Evolutionary conservation across 2,797 vertebrate species (phyloP), one percentile per base, ranked within the genome.

Genomic region (Acrossocheilus wenchowensis): DNA sequence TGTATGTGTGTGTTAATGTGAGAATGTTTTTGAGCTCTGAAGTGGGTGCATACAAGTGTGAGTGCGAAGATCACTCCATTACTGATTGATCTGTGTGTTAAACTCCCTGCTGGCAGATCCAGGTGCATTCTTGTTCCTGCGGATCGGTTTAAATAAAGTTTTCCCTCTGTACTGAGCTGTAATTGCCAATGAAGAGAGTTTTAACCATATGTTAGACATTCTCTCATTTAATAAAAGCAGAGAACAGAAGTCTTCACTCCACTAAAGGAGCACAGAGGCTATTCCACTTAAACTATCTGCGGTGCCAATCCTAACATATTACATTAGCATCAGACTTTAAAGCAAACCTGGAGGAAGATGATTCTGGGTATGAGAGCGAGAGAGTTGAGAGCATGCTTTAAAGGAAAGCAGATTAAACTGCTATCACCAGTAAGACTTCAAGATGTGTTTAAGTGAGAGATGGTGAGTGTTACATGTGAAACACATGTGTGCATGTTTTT

Each of bases 191-290:
- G 92, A 92, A 90, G 92, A 77, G 86, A 89, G 92, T 94, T 85
- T 92, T 94, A 94, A 95, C 89, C 91, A 90, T 87, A 52, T 94
- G 94, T 93, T 94, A 95, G 94, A 95, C 95, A 94, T 94, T 91
- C 94, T 93, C 93, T 95, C 95, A 96, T 96, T 96, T 96, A 96
- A 96, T 96, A 96, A 95, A 81, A 75, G 72, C 66, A 43, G 48
- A 87, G 80, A 81, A 87, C 52, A 84, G 85, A 86, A 89, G 57
- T 81, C 45, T 78, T 77, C 81, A 88, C 87, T 87, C 54, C 78
- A 74, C 68, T 88, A 82, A 87, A 82, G 69, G 72, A 88, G 83
- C 78, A 82, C n/a, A 36, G 80, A 87, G 78, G 81, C 87, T 80
- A 81, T 88, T 90, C 87, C 87, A 88, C 81, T 89, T 90, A 88